phyloP scores from a whole-genome alignment of 1,140 invertebrate genomes.

The Spodoptera litura region DNA sequence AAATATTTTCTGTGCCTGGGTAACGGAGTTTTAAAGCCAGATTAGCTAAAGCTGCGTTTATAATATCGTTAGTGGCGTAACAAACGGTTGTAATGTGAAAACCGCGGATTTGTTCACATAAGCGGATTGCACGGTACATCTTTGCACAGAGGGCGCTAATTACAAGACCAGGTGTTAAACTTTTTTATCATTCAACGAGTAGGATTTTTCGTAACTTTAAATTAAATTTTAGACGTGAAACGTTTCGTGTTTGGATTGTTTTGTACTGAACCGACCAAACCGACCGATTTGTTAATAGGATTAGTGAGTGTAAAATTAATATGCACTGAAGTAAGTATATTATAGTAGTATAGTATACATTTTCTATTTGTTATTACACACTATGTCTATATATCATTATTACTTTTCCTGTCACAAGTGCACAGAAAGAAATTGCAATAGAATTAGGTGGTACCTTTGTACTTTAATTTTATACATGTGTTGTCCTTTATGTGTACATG shows the following conservation, averaged over 20 bases:
- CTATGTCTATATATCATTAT: too few relatives aligned
- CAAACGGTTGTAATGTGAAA: constrained; percentile 63
- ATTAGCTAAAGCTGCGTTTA: constrained; percentile 57
- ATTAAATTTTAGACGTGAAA: neutral
- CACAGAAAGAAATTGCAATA: too few relatives aligned
- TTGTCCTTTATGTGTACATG: too few relatives aligned
- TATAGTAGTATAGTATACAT: too few relatives aligned
- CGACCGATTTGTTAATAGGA: too few relatives aligned
- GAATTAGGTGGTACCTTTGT: too few relatives aligned
- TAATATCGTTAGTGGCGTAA: constrained; percentile 66
- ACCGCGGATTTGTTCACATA: constrained; percentile 57
- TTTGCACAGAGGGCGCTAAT: constrained; percentile 62
- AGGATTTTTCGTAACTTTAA: constrained; percentile 3
- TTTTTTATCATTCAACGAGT: constrained; percentile 43
- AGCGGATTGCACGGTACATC: constrained; percentile 60
- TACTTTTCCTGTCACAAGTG: too few relatives aligned
- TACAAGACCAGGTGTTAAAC: constrained; percentile 56
- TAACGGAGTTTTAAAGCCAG: constrained; percentile 47
- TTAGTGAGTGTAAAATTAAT: too few relatives aligned
- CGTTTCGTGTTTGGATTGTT: neutral
- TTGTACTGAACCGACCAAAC: too few relatives aligned
- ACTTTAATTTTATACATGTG: too few relatives aligned
- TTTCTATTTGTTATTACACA: too few relatives aligned
- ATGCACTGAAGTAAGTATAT: too few relatives aligned
- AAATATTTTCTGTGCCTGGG: constrained; percentile 39